Evolutionary conservation across 1,140 invertebrate species (phyloP).

Genomic region (Eriosoma lanigerum): DNA sequence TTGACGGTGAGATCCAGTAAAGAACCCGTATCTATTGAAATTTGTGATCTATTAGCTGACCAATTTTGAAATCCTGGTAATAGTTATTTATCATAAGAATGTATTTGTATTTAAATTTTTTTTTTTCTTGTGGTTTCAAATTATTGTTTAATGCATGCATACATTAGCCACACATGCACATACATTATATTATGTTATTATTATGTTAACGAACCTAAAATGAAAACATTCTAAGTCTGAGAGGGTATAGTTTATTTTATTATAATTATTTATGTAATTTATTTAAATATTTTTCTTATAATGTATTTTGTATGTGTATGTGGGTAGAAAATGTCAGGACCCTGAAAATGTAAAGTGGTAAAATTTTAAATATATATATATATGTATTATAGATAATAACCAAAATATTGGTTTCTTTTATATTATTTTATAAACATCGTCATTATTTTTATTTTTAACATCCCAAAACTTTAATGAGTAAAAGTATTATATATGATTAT

Average conservation of each 20-base stretch:
- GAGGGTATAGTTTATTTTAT: conserved; percentile 17
- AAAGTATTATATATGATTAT: conserved; percentile 23
- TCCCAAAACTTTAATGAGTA: conserved; percentile 2
- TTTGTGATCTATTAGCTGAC: conserved; percentile 84
- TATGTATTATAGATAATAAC: conserved; percentile 15
- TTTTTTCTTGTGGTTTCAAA: conserved; percentile 36
- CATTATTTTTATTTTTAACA: conserved; percentile 35
- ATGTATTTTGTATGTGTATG: conserved; percentile 30
- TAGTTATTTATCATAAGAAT: not conserved
- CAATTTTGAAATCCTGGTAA: conserved; percentile 67
- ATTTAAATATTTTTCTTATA: conserved; percentile 12
- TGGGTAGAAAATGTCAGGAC: conserved; percentile 14
- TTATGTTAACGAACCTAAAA: not conserved
- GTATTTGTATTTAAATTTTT: not conserved
- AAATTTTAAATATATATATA: conserved; percentile 4
- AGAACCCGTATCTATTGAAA: conserved; percentile 86
- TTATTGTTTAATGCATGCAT: conserved; percentile 24
- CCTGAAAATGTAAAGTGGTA: conserved; percentile 33
- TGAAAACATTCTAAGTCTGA: conserved; percentile 25
- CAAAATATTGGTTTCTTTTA: conserved; percentile 14
- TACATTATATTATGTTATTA: conserved; percentile 7
- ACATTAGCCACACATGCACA: conserved; percentile 6
- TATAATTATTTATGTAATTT: conserved; percentile 23
- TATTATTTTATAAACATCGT: conserved; percentile 28
- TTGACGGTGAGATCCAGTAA: conserved; percentile 95